Conservation (phyloP, 2,113 vertebrate species). For the Phyllostomus hastatus region DNA sequence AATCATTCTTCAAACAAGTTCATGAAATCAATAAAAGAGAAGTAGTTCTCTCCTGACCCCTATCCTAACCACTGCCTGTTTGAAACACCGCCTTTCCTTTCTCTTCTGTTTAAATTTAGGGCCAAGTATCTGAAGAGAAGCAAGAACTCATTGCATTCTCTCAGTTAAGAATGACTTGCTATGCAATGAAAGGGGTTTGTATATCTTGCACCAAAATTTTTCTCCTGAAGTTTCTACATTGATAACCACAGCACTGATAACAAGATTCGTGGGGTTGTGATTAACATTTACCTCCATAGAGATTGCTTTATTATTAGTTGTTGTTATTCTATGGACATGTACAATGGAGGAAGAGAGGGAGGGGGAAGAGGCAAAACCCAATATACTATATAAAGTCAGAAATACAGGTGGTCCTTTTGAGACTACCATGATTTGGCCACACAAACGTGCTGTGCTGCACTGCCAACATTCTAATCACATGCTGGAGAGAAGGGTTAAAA, state of each 20-base stretch:
- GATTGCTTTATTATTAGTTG: constrained; percentile 52
- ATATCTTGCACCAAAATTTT: background rate
- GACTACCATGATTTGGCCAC: background rate
- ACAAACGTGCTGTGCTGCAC: background rate
- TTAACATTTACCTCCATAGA: constrained; percentile 9
- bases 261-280: constrained; percentile 35
- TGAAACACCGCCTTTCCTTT: background rate
- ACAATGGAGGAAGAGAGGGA: background rate
- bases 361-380: constrained; percentile 30
- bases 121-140: background rate
- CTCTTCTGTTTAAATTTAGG: background rate
- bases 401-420: background rate
- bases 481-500: background rate
- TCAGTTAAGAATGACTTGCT: constrained; percentile 43
- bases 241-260: background rate
- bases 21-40: constrained; percentile 64
- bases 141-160: background rate
- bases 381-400: constrained; percentile 33
- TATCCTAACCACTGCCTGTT: background rate
- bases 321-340: constrained; percentile 11
- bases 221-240: constrained; percentile 14
- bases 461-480: no score
- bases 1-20: constrained; percentile 32
- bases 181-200: background rate
- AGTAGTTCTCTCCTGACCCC: constrained; percentile 26